Evolutionary conservation across 2,113 vertebrate genomes (phyloP).

Genomic region (Silurus glanis): DNA sequence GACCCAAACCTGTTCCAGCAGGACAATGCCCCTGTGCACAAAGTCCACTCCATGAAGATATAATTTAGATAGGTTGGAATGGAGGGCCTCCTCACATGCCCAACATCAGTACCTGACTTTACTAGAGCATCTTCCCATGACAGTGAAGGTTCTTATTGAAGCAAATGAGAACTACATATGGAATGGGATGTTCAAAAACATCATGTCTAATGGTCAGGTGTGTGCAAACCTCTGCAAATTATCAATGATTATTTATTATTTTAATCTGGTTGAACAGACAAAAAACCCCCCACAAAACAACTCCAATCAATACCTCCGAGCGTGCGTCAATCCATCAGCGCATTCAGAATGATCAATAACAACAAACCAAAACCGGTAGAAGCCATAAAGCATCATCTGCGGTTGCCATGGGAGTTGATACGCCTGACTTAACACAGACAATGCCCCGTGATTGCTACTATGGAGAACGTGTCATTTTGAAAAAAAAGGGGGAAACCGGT

Average conservation of each 20-base stretch:
- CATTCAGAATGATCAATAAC: conserved; percentile 37
- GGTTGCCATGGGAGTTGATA: conserved; percentile 31
- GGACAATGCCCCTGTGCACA: too few species aligned
- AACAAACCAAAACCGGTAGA: conserved; percentile 32
- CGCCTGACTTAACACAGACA: conserved; percentile 41
- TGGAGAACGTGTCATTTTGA: background rate
- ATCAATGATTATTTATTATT: conserved; percentile 7
- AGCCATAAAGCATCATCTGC: conserved; percentile 8
- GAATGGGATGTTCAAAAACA: too few species aligned
- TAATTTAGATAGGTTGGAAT: too few species aligned
- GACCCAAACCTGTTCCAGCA: too few species aligned
- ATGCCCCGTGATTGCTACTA: conserved; percentile 25
- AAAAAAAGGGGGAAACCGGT: background rate
- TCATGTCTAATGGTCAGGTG: too few species aligned
- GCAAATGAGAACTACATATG: too few species aligned
- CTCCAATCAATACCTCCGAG: conserved; percentile 24
- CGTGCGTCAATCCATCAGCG: conserved; percentile 25
- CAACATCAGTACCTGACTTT: too few species aligned
- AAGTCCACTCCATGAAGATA: too few species aligned
- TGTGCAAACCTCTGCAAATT: too few species aligned
- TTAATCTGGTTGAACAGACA: conserved; percentile 8
- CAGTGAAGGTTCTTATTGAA: too few species aligned
- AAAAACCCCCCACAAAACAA: conserved; percentile 6
- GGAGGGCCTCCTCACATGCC: too few species aligned
- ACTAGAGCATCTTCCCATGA: too few species aligned